Evolutionary conservation across 2,797 vertebrate genomes (phyloP).

Genomic region (Acrossocheilus fasciatus): DNA sequence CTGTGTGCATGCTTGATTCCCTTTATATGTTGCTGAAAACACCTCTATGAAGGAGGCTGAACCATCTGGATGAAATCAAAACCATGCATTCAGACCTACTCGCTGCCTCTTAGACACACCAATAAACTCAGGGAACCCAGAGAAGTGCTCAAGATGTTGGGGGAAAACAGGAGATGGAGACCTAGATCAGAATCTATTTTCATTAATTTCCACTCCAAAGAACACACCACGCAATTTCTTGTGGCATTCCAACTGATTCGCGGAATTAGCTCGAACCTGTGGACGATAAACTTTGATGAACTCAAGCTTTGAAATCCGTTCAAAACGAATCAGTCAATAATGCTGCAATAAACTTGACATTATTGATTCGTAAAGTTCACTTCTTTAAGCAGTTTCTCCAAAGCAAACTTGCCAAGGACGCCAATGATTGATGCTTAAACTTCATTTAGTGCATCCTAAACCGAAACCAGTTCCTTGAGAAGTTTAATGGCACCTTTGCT

Average conservation of each 20-base stretch:
- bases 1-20: slow-evolving; percentile 53
- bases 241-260: neutral
- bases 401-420: neutral
- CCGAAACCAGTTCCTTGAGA: neutral
- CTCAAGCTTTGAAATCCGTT: neutral
- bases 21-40: slow-evolving; percentile 81
- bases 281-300: slow-evolving; percentile 1
- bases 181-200: slow-evolving; percentile 39
- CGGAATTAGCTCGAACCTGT: neutral
- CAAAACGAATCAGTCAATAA: slow-evolving; percentile 12
- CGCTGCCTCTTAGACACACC: slow-evolving; percentile 65
- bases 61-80: slow-evolving; percentile 83
- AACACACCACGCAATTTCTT: slow-evolving; percentile 29
- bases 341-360: slow-evolving; percentile 11
- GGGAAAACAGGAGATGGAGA: slow-evolving; percentile 56
- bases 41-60: slow-evolving; percentile 78
- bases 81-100: slow-evolving; percentile 82
- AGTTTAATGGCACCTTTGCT: neutral
- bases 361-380: neutral
- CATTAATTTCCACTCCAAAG: slow-evolving; percentile 38
- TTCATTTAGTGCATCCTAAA: neutral
- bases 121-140: slow-evolving; percentile 77
- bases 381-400: neutral
- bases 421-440: slow-evolving; percentile 15
- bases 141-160: slow-evolving; percentile 75